Base-by-base conservation (phyloP, 1,140 invertebrate genomes). In the Neoseiulus cucumeris region DNA sequence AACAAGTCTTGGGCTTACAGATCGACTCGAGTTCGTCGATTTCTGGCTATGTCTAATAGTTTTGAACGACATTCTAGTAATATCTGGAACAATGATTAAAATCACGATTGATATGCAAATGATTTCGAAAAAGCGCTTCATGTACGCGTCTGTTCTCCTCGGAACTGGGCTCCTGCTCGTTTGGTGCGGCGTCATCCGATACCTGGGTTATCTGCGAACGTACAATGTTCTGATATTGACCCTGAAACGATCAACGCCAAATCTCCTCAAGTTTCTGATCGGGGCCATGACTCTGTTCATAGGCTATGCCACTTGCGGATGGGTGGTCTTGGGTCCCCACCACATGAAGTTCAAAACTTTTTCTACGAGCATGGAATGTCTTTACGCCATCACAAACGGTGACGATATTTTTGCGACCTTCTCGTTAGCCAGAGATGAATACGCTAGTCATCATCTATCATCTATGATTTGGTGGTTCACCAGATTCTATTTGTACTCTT, bases 391-490 rank as follows among this genome's bases (percentile, higher is more conserved):
- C 25, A 70, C 76, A 7, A 76, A 77, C 66, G 76, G 76, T 29
- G 76, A 77, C 64, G 76, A 77, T 66, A 76, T 77, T 72, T 77
- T 73, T 70, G 73, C 73, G 14, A 77, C 76, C 12, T 77, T 77
- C 68, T 72, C 75, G 0, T 72, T 75, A 14, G 44, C 64, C 12
- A 42, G 28, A 51, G 22, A 67, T 7, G 51, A 59, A 33, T 66
- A 7, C 59, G 69, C 65, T 71, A 71, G 51, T 14, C 6, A 20
- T 33, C 42, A 66, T 45, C n/a, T 59, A 17, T 41, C 55, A 9
- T 7, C 39, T n/a, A 64, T 64, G 28, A 65, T 59, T 9, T 59
- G 51, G 51, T 59, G 51, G 51, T 59, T 59, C 20, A 18, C 20
- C 14, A 59, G 51, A 22, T 29, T 59, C 22, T 59, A 47, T 59